Conservation (phyloP, 2,797 vertebrate genomes). For the Myotis daubentonii region DNA sequence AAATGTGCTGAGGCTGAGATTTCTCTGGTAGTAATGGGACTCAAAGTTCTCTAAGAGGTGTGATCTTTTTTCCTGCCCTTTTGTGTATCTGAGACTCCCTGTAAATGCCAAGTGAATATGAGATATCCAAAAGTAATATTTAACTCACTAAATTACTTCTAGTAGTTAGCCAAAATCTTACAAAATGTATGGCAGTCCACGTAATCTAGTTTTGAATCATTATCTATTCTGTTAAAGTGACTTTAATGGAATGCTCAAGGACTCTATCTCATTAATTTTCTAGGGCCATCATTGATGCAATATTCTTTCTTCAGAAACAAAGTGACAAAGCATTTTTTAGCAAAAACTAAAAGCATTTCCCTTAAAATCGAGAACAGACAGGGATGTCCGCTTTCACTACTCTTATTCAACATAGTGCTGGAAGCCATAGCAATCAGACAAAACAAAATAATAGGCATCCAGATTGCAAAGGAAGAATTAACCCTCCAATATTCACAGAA, state of each 20-base stretch:
- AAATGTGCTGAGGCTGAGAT: neutral
- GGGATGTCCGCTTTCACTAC: neutral
- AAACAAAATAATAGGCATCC: neutral
- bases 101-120: neutral
- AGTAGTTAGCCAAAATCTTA: neutral
- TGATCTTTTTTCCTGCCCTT: neutral
- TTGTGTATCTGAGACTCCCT: neutral
- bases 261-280: neutral
- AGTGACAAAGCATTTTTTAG: neutral
- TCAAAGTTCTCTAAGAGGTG: neutral
- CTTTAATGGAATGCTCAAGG: neutral
- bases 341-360: neutral
- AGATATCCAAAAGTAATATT: neutral
- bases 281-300: neutral
- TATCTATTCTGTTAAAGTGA: neutral
- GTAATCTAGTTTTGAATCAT: neutral
- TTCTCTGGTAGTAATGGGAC: neutral
- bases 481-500: neutral
- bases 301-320: neutral
- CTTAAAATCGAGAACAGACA: neutral
- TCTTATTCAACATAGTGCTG: neutral
- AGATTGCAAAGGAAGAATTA: neutral
- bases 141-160: neutral
- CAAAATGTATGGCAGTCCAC: neutral
- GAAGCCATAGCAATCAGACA: neutral